Evolutionary conservation across 2,888 invertebrate genomes (phyloP).

Genomic region (Ochropacha duplaris): DNA sequence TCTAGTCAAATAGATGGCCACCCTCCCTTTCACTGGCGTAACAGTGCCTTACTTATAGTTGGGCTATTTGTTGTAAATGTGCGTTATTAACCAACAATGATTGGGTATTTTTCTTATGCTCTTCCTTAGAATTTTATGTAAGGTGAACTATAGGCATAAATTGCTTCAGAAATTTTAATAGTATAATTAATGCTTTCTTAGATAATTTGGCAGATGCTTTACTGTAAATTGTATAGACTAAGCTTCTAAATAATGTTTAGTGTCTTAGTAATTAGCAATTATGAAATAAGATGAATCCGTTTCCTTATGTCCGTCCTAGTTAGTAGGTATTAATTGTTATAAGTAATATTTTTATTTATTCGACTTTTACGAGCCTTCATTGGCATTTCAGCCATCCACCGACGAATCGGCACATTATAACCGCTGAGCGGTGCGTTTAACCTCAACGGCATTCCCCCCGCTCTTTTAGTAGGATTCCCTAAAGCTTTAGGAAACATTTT

Average conservation of each 20-base stretch:
- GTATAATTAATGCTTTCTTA: background rate
- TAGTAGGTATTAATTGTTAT: too few species aligned
- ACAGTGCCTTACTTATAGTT: constrained; percentile 63
- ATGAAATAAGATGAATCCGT: background rate
- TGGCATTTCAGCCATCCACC: too few species aligned
- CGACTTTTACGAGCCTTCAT: too few species aligned
- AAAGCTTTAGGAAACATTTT: background rate
- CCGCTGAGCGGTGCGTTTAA: too few species aligned
- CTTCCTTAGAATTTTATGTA: background rate
- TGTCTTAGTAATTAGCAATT: background rate
- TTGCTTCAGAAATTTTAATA: background rate
- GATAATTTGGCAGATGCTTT: background rate
- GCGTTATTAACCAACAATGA: too few species aligned
- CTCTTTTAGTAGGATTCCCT: too few species aligned
- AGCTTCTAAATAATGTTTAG: background rate
- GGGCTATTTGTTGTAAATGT: constrained; percentile 29
- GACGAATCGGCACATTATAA: too few species aligned
- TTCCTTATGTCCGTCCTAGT: background rate
- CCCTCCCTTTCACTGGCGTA: constrained; percentile 79
- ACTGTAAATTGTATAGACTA: background rate
- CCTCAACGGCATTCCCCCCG: too few species aligned
- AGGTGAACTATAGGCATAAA: background rate
- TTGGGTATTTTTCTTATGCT: background rate
- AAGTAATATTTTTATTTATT: background rate
- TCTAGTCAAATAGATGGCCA: constrained; percentile 73